Evolutionary conservation across 2,888 invertebrate genomes (phyloP), one percentile per base, ranked within the genome.

Genomic region (Drosophila silvestris): DNA sequence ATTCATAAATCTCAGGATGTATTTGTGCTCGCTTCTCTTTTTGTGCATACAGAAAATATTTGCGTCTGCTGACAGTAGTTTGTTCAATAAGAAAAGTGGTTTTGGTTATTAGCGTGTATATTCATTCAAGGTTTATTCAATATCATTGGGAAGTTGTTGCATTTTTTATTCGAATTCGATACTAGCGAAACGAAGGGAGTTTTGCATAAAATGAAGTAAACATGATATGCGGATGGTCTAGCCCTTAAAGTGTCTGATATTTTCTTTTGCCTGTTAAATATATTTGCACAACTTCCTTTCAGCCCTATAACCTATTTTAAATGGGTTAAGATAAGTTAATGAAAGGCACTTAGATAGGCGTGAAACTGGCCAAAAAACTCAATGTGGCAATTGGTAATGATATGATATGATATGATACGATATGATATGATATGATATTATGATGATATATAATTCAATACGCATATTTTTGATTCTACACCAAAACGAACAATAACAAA

Each of bases 261-360:
- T 19, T 19, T 9, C 9, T 41, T 41, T 2, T 41, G 10, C n/a
- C n/a, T 19, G 19, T 19, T 19, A 39, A 19, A 39, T 39, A 19
- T 2, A 19, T 9, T 39, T 4, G 39, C 19, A 19, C 39, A 19
- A 39, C 19, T 19, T 39, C 39, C 4, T 19, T 19, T 0, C 1
- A 19, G 7, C 7, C 6, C 7, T 19, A 4, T 19, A 19, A 3
- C 7, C 3, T 7, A 39, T 39, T 39, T 39, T 37, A 33, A 16
- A 37, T 19, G 16, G 16, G 16, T 37, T 37, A 37, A 16, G 37
- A 33, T 10, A 32, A 53, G 58, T 61, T 79, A 75, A 64, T 70
- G 77, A 64, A 88, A 85, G 80, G 86, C 83, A 85, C 83, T 85
- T 85, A 88, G 83, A 88, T 88, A 78, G 87, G 80, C 79, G 70